Percentiles rank a stretch among this genome's conserved stretches.
Conservation (phyloP, 2,888 invertebrate genomes). For the Galerucella calmariensis region DNA sequence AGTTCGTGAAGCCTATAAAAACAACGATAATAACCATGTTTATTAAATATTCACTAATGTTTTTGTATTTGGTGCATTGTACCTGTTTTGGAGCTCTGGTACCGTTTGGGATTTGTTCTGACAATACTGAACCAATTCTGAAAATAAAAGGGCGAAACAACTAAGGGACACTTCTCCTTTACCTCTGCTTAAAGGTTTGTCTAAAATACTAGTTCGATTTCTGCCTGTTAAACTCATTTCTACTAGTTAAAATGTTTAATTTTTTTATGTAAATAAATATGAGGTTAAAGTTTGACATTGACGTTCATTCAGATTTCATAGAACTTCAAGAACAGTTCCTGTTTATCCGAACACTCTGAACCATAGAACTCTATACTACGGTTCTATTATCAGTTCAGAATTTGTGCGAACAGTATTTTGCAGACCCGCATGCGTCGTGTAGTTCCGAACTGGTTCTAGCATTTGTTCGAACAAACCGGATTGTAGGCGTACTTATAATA, state of each 20-base stretch:
- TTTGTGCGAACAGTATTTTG: too few relatives aligned
- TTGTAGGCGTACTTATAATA: too few relatives aligned
- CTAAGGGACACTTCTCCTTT: slow-evolving; percentile 93
- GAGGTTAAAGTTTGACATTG: not conserved
- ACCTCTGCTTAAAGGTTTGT: slow-evolving; percentile 91
- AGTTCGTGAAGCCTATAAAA: slow-evolving; percentile 86
- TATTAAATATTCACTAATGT: not conserved
- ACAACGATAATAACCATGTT: not conserved
- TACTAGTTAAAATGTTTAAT: slow-evolving; percentile 32
- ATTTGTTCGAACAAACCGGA: too few relatives aligned
- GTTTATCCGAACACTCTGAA: too few relatives aligned
- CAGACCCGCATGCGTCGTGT: too few relatives aligned
- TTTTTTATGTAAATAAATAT: not conserved
- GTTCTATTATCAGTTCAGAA: too few relatives aligned
- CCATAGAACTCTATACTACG: too few relatives aligned
- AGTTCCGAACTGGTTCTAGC: too few relatives aligned
- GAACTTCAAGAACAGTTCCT: too few relatives aligned
- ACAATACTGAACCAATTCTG: slow-evolving; percentile 98
- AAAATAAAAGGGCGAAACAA: slow-evolving; percentile 94
- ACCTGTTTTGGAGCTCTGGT: slow-evolving; percentile 95
- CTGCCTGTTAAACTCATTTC: slow-evolving; percentile 65
- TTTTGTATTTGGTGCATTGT: slow-evolving; percentile 4
- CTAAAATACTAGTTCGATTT: slow-evolving; percentile 83
- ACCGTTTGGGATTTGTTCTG: slow-evolving; percentile 96
- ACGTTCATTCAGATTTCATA: too few relatives aligned